A percentile compares a stretch with the other conserved stretches of the same genome.
Evolutionary conservation across 2,888 invertebrate genomes (phyloP).

Genomic region (Pammene aurita): DNA sequence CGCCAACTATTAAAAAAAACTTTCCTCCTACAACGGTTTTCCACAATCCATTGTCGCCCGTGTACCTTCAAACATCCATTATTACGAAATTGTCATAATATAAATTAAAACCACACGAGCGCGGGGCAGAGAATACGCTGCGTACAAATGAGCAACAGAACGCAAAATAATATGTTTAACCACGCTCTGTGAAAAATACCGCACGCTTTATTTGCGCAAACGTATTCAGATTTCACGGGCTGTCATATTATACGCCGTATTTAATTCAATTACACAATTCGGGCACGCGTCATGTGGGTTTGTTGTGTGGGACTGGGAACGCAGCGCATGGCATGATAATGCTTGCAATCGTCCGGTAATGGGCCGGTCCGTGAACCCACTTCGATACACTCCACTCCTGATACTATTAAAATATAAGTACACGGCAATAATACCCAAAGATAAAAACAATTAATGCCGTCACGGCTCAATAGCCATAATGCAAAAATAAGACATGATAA

Average conservation of each 20-base stretch:
- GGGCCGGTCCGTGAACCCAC: slow-evolving; percentile 22
- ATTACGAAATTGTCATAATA: slow-evolving; percentile 4
- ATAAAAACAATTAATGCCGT: slow-evolving; percentile 50
- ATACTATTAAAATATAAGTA: slow-evolving; percentile 31
- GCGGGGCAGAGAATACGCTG: not conserved
- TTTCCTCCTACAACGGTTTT: not conserved
- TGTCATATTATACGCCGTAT: slow-evolving; percentile 41
- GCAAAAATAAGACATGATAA: slow-evolving; percentile 67
- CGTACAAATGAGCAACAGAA: slow-evolving; percentile 20
- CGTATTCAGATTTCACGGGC: slow-evolving; percentile 42
- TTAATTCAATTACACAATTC: slow-evolving; percentile 53
- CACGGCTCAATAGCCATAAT: slow-evolving; percentile 52
- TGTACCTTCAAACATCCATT: not conserved
- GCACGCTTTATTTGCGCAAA: slow-evolving; percentile 22
- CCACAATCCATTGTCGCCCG: not conserved
- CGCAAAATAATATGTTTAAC: slow-evolving; percentile 13
- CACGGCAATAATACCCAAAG: slow-evolving; percentile 25
- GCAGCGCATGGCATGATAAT: slow-evolving; percentile 46
- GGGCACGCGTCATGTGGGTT: slow-evolving; percentile 51
- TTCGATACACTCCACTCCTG: slow-evolving; percentile 13
- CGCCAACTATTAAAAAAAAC: too few relatives aligned
- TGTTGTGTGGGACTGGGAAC: slow-evolving; percentile 53
- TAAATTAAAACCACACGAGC: slow-evolving; percentile 19
- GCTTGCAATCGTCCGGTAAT: slow-evolving; percentile 43
- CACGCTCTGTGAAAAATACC: slow-evolving; percentile 26